phyloP scores from a whole-genome alignment of 1,140 invertebrate species.

The Pogonus chalceus region DNA sequence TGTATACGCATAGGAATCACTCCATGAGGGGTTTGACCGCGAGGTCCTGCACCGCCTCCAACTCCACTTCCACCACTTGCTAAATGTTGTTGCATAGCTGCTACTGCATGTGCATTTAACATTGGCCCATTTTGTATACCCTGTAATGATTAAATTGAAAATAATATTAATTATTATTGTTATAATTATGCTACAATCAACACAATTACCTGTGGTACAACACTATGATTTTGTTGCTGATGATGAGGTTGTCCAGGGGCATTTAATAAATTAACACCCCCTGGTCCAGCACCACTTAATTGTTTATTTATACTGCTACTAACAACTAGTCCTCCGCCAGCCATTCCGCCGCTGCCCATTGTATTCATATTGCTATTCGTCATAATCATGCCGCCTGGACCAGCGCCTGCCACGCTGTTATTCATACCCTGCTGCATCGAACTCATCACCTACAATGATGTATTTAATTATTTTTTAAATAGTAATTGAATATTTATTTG shows the following conservation, averaged over 20 bases:
- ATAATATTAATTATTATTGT: constrained; percentile 1
- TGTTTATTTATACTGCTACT: constrained; percentile 58
- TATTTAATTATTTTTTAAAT: no score
- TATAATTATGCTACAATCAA: not conserved
- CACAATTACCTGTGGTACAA: constrained; percentile 36
- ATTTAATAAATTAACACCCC: constrained; percentile 29
- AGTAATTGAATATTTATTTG: no score
- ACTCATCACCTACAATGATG: no score
- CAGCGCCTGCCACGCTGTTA: constrained; percentile 45
- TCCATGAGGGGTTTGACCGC: constrained; percentile 36
- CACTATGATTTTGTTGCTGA: constrained; percentile 35
- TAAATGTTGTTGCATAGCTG: constrained; percentile 42
- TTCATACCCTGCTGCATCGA: constrained; percentile 59
- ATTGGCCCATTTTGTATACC: constrained; percentile 62
- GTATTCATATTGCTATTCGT: constrained; percentile 57
- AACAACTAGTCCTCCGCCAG: constrained; percentile 49
- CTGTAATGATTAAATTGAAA: constrained; percentile 9
- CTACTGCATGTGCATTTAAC: constrained; percentile 45
- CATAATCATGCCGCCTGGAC: constrained; percentile 55
- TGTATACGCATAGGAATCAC: constrained; percentile 38
- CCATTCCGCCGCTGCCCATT: constrained; percentile 48
- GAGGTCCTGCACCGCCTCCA: constrained; percentile 30
- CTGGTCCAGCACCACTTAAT: constrained; percentile 40
- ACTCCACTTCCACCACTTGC: no score
- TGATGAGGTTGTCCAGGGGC: constrained; percentile 31